Evolutionary conservation across 2,797 vertebrate species (phyloP), one percentile per base, ranked within the genome.

Genomic region (Crenichthys baileyi): DNA sequence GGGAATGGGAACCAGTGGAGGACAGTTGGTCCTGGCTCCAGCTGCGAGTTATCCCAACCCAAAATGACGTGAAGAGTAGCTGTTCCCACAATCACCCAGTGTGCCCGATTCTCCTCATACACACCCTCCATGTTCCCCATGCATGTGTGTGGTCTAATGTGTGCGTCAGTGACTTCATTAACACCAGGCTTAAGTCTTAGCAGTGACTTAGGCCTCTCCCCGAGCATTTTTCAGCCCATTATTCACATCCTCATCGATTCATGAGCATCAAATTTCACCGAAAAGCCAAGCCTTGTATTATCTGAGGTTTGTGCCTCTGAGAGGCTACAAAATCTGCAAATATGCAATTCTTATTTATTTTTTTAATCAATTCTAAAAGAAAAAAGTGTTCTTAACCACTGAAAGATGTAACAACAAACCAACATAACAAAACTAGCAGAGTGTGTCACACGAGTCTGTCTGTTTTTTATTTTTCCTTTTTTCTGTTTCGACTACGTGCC

Each of bases 311-410:
- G 94, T 96, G 95, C 91, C 96, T 97, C 96, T 96, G 93, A 96
- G 93, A 95, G 95, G 96, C 97, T 94, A 95, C 97, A 96, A 95
- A 97, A 96, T 97, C 97, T 96, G 96, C 96, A 96, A 97, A 96
- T 97, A 97, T 97, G 97, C 95, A 96, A 96, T 95, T 95, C 93
- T 95, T 96, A 96, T 96, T 96, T 97, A 96, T 97, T 97, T 96
- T 96, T 96, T 93, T 97, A 97, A 95, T 92, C 94, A 91, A 96
- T 93, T 88, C 90, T 93, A 87, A 92, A 89, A 58, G 60, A 85
- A 87, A 90, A 94, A 95, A 97, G 97, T 97, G 97, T 97, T 97
- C 96, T 98, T 97, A 97, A 96, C 96, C 96, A 96, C 96, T 96
- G 95, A 95, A 87, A 93, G 90, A 93, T 92, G 93, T 96, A 96